Base-by-base conservation (phyloP, 2,888 invertebrate species). In the Eupithecia vulgata region DNA sequence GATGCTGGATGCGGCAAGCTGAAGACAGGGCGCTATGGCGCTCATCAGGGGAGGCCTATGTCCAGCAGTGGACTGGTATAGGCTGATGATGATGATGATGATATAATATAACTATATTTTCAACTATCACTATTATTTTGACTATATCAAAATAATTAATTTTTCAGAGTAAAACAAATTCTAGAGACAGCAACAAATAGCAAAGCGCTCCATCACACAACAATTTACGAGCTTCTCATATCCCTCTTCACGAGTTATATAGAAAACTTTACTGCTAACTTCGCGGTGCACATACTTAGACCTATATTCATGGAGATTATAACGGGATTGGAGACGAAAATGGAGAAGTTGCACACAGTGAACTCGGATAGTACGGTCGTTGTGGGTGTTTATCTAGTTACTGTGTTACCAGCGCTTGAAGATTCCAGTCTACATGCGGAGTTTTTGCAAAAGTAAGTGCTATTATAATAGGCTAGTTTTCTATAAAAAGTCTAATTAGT, bases 221-320 rank as follows among this genome's bases (percentile, higher is more conserved):
- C 85, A 25, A 85, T 91, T 77, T 94, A 93, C 76, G 92, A 91
- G 78, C 82, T 84, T 15, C 80, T 94, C 17, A 90, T 92, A 81
- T 87, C 88, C 10, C 77, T 93, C 76, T 90, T 94, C 68, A 89
- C 84, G 77, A 87, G 85, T 82, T 93, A 93, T 68, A 96, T 96
- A 80, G 92, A 95, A 34, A 95, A 96, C 71, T 97, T 97, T 85
- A 97, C 97, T 10, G 91, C 92, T 75, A 93, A 95, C 59, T 96
- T 97, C 85, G 95, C 96, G 0, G 87, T 87, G 70, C 88, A 89
- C 34, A 93, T 95, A 85, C 86, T 97, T 67, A 95, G 95, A 81
- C 95, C 95, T 21, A 87, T 95, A 68, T 95, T 97, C 81, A 88
- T 91, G 70, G 91, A 95, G 25, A 95, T 95, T 59, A 94, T 97